Evolutionary conservation across 2,113 vertebrate species (phyloP).

Genomic region (Myiagra hebetior): DNA sequence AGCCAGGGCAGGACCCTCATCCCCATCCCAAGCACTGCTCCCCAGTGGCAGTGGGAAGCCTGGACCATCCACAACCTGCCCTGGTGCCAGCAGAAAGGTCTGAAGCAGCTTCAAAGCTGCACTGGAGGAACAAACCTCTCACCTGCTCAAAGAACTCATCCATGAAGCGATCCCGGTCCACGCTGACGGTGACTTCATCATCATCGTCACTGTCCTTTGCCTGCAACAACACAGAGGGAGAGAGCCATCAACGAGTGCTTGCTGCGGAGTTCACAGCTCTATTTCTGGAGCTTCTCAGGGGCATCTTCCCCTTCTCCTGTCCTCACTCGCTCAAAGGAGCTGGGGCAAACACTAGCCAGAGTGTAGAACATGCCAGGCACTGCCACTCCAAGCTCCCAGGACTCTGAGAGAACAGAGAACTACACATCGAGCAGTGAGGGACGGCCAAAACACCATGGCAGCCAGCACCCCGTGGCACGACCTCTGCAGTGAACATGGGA

Average conservation of each 20-base stretch:
- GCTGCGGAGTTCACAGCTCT: rapidly evolving
- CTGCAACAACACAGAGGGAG: constrained; percentile 20
- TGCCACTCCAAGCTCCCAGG: rapidly evolving
- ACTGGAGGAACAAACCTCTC: constrained; percentile 7
- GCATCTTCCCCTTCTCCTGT: not conserved
- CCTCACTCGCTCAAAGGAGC: not conserved
- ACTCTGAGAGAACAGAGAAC: not conserved
- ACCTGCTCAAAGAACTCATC: constrained; percentile 87
- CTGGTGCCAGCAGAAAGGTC: not conserved
- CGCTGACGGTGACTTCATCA: constrained; percentile 79
- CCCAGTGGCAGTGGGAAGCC: rapidly evolving
- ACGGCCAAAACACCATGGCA: rapidly evolving
- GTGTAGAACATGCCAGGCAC: rapidly evolving
- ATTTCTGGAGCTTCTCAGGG: not conserved
- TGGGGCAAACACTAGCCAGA: not conserved
- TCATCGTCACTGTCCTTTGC: constrained; percentile 83
- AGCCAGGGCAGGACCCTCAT: not conserved
- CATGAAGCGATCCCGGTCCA: constrained; percentile 84
- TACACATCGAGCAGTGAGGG: not conserved
- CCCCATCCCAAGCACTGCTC: not conserved
- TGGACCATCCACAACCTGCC: rapidly evolving
- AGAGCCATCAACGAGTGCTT: not conserved
- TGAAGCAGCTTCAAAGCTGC: not conserved
- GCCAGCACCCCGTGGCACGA: rapidly evolving
- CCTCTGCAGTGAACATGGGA: rapidly evolving